Evolutionary conservation across 1,140 invertebrate genomes (phyloP).

Genomic region (Drosophila gunungcola): DNA sequence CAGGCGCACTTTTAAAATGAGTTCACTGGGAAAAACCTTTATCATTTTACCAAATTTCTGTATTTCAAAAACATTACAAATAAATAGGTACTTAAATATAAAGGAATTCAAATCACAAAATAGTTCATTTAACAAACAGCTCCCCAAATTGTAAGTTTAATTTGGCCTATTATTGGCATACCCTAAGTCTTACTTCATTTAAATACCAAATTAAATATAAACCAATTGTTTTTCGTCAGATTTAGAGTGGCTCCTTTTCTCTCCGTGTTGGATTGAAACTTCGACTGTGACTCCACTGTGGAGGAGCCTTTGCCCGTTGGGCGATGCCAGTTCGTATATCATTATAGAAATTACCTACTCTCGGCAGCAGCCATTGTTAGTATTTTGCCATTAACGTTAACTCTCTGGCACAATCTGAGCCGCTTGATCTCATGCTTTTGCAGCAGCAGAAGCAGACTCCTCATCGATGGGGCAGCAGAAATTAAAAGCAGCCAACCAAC

Average conservation of each 20-base stretch:
- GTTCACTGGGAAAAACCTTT: slow-evolving; percentile 17
- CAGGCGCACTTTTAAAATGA: slow-evolving; percentile 45
- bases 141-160: too few relatives aligned
- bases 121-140: too few relatives aligned
- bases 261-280: slow-evolving; percentile 10
- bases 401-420: slow-evolving; percentile 74
- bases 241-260: slow-evolving; percentile 9
- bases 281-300: slow-evolving; percentile 13
- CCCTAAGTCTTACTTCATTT: too few relatives aligned
- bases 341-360: slow-evolving; percentile 84
- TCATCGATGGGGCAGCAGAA: slow-evolving; percentile 33
- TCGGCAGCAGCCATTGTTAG: slow-evolving; percentile 73
- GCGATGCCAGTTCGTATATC: slow-evolving; percentile 81
- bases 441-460: slow-evolving; percentile 6
- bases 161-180: too few relatives aligned
- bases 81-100: too few relatives aligned
- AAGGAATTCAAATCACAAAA: too few relatives aligned
- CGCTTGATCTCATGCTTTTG: slow-evolving; percentile 50
- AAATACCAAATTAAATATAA: too few relatives aligned
- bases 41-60: too few relatives aligned
- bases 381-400: slow-evolving; percentile 82
- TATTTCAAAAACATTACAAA: too few relatives aligned
- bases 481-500: slow-evolving; percentile 40
- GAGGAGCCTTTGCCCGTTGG: slow-evolving; percentile 63
- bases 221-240: too few relatives aligned